phyloP scores from a whole-genome alignment of 2,888 invertebrate genomes.

The Amaurobius ferox region DNA sequence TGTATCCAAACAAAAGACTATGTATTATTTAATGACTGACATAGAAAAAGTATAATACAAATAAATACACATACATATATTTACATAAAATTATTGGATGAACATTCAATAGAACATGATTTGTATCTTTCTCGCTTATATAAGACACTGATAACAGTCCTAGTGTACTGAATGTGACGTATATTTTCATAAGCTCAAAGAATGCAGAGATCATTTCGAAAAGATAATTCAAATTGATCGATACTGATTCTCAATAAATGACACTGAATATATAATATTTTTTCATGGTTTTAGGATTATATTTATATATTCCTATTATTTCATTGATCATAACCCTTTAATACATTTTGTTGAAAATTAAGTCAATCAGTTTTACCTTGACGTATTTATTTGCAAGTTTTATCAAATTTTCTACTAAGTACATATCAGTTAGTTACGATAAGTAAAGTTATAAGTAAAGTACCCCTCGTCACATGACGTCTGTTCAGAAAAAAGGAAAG shows the following conservation, averaged over 20 bases:
- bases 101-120: neutral
- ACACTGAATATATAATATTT: too few relatives aligned
- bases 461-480: too few relatives aligned
- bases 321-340: too few relatives aligned
- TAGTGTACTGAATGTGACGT: conserved; percentile 34
- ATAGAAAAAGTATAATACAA: neutral
- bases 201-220: conserved; percentile 39
- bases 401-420: too few relatives aligned
- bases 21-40: neutral
- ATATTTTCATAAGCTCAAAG: conserved; percentile 50
- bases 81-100: neutral
- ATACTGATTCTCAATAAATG: conserved; percentile 14
- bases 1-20: neutral
- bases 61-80: neutral
- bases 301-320: too few relatives aligned
- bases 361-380: too few relatives aligned
- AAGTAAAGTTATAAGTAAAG: too few relatives aligned
- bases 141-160: neutral
- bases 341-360: too few relatives aligned
- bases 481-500: too few relatives aligned
- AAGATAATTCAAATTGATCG: conserved; percentile 25
- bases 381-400: too few relatives aligned
- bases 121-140: neutral
- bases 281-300: too few relatives aligned
- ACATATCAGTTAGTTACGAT: too few relatives aligned